Evolutionary conservation across 1,140 invertebrate species (phyloP), one percentile per base, ranked within the genome.

Genomic region (Bombus fervidus): DNA sequence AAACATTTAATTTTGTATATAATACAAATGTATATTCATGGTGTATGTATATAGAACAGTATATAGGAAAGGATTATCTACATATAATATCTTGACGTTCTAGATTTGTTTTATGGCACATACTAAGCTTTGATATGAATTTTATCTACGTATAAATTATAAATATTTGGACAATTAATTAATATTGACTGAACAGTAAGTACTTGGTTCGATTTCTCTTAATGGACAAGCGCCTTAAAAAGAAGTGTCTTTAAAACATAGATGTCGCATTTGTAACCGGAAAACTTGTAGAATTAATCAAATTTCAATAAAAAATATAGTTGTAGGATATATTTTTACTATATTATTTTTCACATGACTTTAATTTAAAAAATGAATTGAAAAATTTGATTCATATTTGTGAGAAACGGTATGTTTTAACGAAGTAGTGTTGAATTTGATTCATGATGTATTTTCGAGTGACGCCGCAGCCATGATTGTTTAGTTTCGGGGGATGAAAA

Each of bases 391-490:
- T 34, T 15, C 1, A 25, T 12, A 4, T 18, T 22, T 12, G 1
- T 31, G 4, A 28, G 1, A 1, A 22, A 9, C 2, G 22, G 43
- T 34, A 12, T 39, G 2, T 34, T 6, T 39, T n/a, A n/a, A 37
- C 28, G 41, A 64, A 57, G 13, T 66, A 83, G 74, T 72, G 13
- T 47, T 31, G 53, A n/a, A n/a, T 34, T 86, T 77, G 85, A 86
- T 77, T 57, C 39, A 25, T 39, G 72, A 28, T 74, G 85, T 86
- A 86, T 83, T 82, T 83, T 82, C 85, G 80, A 86, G 83, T 79
- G 90, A 90, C 89, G 89, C 90, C 75, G 83, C 47, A 81, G 89
- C 90, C 90, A 91, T 91, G 89, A 88, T 90, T 91, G 90, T 91
- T 91, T 88, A 90, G 89, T 91, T 90, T 90, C 89, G 83, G 83